These are phyloP conservation scores for Notospermus geniculatus DNA, from an alignment of 1,140 invertebrate genomes.

Conservation along the genomic window DNA sequence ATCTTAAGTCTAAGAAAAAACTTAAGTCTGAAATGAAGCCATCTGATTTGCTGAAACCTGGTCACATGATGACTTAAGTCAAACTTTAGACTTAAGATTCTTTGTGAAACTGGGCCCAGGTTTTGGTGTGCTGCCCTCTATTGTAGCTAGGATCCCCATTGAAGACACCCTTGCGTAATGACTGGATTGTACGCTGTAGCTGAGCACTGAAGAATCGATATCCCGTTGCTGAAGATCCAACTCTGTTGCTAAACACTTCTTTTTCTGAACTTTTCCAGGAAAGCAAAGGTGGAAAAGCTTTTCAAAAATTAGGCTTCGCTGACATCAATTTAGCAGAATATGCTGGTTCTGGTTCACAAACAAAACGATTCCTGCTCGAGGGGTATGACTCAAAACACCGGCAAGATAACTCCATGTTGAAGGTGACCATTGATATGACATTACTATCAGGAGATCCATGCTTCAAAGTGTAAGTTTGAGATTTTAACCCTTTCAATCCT, in stretches of 20 bases:
- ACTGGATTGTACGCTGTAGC: no score
- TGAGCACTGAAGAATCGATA: no score
- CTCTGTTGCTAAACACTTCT: neutral
- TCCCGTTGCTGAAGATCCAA: neutral
- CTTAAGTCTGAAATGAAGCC: no score
- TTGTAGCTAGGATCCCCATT: no score
- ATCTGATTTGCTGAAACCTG: no score
- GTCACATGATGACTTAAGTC: no score
- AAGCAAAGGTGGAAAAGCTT: conserved; percentile 81
- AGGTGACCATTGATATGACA: conserved; percentile 86
- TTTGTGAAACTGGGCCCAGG: no score
- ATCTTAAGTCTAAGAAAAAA: no score
- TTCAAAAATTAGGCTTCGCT: conserved; percentile 94
- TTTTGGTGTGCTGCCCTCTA: no score
- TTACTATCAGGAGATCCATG: conserved; percentile 93
- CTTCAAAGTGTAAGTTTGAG: conserved; percentile 97
- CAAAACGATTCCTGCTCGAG: conserved; percentile 83
- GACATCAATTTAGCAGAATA: conserved; percentile 95
- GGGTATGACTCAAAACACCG: conserved; percentile 86
- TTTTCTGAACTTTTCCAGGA: conserved; percentile 63
- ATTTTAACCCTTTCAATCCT: no score
- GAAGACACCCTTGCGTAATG: no score
- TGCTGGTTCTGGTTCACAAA: conserved; percentile 85
- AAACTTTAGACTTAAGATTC: no score
- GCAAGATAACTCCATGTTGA: conserved; percentile 93